Evolutionary conservation across 2,888 invertebrate genomes (phyloP).

Genomic region (Fragum fragum): DNA sequence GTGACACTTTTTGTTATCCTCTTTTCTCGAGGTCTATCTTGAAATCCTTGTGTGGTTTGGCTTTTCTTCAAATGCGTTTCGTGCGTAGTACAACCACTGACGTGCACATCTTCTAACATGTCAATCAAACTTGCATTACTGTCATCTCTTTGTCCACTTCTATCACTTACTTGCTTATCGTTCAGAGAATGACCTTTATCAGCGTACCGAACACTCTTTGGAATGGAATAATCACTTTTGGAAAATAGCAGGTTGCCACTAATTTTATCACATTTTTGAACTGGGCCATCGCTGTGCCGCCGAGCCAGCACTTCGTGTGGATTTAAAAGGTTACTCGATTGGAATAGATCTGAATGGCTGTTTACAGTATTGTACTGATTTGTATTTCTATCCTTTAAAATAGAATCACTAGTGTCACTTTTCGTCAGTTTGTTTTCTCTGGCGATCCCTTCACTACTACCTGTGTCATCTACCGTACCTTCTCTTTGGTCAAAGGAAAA

Average conservation of each 20-base stretch:
- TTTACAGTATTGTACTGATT: background rate
- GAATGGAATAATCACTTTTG: slow-evolving; percentile 52
- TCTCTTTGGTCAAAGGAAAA: slow-evolving; percentile 49
- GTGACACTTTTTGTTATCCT: slow-evolving; percentile 34
- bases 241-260: slow-evolving; percentile 33
- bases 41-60: slow-evolving; percentile 7
- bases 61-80: slow-evolving; percentile 15
- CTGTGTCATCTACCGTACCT: background rate
- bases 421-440: background rate
- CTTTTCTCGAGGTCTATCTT: slow-evolving; percentile 12
- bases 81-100: slow-evolving; percentile 32
- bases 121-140: slow-evolving; percentile 35
- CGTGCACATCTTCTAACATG: slow-evolving; percentile 53
- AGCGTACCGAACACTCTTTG: background rate
- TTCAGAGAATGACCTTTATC: background rate
- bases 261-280: slow-evolving; percentile 13
- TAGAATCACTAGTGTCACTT: background rate
- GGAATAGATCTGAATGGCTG: slow-evolving; percentile 13
- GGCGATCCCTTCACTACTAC: background rate
- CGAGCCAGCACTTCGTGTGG: slow-evolving; percentile 49
- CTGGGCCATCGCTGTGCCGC: slow-evolving; percentile 60
- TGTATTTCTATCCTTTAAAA: background rate
- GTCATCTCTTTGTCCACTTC: background rate
- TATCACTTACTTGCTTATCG: background rate
- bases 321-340: slow-evolving; percentile 38